Percentiles rank a stretch among this genome's conserved stretches.
Conservation (phyloP, 2,797 vertebrate genomes). For the Paguma larvata region DNA sequence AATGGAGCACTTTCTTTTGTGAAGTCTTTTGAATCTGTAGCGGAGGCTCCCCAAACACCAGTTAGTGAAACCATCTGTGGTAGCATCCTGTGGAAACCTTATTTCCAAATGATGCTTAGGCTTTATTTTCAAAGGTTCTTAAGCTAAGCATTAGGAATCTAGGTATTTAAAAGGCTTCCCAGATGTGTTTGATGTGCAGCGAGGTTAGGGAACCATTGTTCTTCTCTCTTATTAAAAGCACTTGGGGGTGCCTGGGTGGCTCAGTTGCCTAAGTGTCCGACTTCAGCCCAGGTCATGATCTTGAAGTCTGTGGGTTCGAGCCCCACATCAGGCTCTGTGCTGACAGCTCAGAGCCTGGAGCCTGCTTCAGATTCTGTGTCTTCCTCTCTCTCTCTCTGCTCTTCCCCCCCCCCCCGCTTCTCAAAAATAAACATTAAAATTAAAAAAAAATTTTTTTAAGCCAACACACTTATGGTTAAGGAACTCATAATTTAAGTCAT, state of each 20-base stretch:
- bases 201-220: background rate
- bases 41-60: background rate
- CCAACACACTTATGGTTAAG: background rate
- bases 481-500: background rate
- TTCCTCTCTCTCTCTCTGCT: background rate
- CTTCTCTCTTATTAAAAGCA: background rate
- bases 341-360: too few species aligned
- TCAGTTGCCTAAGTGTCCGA: background rate
- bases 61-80: background rate
- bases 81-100: background rate
- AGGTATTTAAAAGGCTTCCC: background rate
- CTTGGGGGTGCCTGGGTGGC: background rate
- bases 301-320: background rate
- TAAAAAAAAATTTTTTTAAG: background rate
- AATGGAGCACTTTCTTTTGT: background rate
- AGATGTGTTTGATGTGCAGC: background rate
- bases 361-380: background rate
- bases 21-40: background rate
- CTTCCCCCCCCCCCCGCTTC: background rate
- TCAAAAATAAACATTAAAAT: background rate
- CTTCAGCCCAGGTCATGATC: background rate
- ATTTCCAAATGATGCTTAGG: background rate
- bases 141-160: background rate
- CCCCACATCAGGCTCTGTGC: background rate
- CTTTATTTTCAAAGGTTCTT: slow-evolving; percentile 15